These are phyloP conservation scores for Aldrovandia affinis DNA, from an alignment of 2,797 vertebrate species.

Conservation along the genomic window DNA sequence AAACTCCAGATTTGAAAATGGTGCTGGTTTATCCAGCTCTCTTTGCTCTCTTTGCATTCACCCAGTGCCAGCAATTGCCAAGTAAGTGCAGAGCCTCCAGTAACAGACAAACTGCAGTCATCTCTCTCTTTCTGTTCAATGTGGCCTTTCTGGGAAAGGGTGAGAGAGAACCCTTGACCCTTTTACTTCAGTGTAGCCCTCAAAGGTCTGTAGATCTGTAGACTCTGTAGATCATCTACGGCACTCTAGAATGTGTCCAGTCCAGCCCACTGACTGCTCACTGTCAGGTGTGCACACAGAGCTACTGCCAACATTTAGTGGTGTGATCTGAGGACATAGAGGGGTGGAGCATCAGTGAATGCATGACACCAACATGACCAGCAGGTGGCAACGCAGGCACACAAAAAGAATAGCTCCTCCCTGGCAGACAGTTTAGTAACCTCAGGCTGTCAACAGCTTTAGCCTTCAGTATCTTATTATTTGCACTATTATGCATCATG, in stretches of 20 bases:
- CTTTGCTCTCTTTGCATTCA: conserved; percentile 54
- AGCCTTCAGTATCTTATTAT: not conserved
- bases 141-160: not conserved
- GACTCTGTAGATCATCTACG: not conserved
- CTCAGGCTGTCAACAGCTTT: not conserved
- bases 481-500: not conserved
- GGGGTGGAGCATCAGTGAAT: not conserved
- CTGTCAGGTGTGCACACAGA: not conserved
- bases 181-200: not conserved
- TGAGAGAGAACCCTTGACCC: not conserved
- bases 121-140: not conserved
- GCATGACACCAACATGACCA: conserved; percentile 41
- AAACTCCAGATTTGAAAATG: conserved; percentile 60
- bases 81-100: conserved; percentile 62
- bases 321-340: not conserved
- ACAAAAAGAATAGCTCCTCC: conserved; percentile 7
- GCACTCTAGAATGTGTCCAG: not conserved
- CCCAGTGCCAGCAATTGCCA: conserved; percentile 68
- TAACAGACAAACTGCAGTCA: not conserved
- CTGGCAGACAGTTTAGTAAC: not conserved
- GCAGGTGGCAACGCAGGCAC: conserved; percentile 62
- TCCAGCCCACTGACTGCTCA: not conserved
- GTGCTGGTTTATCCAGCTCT: conserved; percentile 63
- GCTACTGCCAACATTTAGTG: not conserved
- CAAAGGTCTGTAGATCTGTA: not conserved